These are phyloP conservation scores for Heteromyza rotundicornis DNA, from an alignment of 2,888 invertebrate species.

Conservation along the genomic window DNA sequence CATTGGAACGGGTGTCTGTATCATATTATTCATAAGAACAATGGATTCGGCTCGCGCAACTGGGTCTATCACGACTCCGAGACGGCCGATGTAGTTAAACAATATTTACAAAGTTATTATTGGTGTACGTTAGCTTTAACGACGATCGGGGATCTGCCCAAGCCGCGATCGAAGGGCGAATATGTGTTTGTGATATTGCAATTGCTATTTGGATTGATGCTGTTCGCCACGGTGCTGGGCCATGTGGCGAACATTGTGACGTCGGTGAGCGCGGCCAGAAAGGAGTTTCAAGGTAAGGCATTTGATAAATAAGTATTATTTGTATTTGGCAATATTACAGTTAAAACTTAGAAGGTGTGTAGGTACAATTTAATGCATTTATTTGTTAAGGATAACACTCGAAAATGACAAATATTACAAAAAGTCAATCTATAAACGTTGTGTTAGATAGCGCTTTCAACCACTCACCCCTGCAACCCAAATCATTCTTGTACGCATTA, in stretches of 20 bases:
- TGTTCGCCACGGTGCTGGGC: constrained; percentile 95
- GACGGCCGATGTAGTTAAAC: constrained; percentile 87
- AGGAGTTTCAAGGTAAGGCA: constrained; percentile 93
- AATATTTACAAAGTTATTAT: constrained; percentile 97
- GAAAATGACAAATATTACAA: background rate
- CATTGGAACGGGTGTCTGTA: constrained; percentile 99
- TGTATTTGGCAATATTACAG: too few relatives aligned
- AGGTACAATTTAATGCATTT: too few relatives aligned
- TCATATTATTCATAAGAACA: constrained; percentile 95
- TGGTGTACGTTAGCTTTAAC: constrained; percentile 97
- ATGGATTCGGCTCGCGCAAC: constrained; percentile 91
- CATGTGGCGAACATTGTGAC: constrained; percentile 99
- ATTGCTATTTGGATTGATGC: constrained; percentile 89
- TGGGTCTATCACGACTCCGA: constrained; percentile 90
- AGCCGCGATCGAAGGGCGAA: constrained; percentile 91
- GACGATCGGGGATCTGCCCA: constrained; percentile 90
- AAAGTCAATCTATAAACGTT: too few relatives aligned
- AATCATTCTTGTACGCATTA: too few relatives aligned
- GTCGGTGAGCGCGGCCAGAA: constrained; percentile 94
- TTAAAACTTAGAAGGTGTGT: too few relatives aligned
- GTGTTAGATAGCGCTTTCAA: too few relatives aligned
- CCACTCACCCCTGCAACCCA: too few relatives aligned
- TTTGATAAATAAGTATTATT: too few relatives aligned
- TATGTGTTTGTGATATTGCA: constrained; percentile 95
- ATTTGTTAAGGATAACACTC: background rate